Percentiles rank a stretch among this genome's conserved stretches.
Conservation (phyloP, 2,888 invertebrate genomes). For the Andrena chrysosceles region DNA sequence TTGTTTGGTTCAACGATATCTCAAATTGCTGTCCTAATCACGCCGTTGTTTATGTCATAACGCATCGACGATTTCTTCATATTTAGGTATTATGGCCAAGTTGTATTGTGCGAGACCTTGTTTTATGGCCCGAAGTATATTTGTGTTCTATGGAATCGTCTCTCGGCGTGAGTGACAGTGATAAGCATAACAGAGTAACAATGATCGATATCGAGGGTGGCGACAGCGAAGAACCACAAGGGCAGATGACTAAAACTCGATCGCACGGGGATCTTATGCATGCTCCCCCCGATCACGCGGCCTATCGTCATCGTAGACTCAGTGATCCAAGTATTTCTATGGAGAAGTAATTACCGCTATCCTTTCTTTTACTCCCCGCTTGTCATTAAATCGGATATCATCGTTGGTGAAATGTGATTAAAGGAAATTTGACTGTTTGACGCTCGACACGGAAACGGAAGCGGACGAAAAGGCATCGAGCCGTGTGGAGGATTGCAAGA, state of each 20-base stretch:
- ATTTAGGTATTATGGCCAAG: constrained; percentile 94
- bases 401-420: constrained; percentile 6
- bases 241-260: constrained; percentile 92
- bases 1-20: too few species aligned
- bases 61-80: neutral
- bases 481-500: constrained; percentile 72
- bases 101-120: constrained; percentile 92
- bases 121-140: constrained; percentile 95
- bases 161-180: constrained; percentile 82
- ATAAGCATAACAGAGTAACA: constrained; percentile 79
- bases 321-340: constrained; percentile 94
- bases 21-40: too few species aligned
- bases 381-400: neutral
- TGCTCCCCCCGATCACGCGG: constrained; percentile 87
- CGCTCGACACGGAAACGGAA: constrained; percentile 75
- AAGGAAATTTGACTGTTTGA: constrained; percentile 83
- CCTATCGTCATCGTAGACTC: constrained; percentile 89
- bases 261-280: constrained; percentile 94
- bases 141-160: constrained; percentile 86
- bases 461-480: constrained; percentile 65
- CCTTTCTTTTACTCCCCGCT: neutral
- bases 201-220: constrained; percentile 81
- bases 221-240: constrained; percentile 82
- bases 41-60: too few species aligned
- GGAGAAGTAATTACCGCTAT: constrained; percentile 88